Evolutionary conservation across 2,888 invertebrate species (phyloP), one percentile per base, ranked within the genome.

Genomic region (Dromius quadrimaculatus): DNA sequence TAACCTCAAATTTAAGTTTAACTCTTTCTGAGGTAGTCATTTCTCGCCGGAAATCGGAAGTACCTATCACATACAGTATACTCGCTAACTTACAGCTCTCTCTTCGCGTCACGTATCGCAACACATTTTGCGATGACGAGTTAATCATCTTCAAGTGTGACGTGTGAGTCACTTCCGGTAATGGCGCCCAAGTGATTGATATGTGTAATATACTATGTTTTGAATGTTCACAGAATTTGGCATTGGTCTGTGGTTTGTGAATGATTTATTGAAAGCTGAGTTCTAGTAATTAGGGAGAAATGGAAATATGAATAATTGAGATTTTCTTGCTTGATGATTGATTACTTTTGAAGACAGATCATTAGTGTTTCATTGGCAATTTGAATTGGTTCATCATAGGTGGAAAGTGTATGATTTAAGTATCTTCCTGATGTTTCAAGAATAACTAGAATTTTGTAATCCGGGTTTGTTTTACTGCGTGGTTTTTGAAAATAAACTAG

Each of bases 1-100:
- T 11, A 41, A 41, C 41, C 41, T 3, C 41, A 41, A 41, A 13
- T 41, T 41, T 15, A 8, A 11, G 9, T 8, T 1, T 1, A 41
- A 41, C 41, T 41, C 41, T 41, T 1, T 41, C 11, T 15, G 15
- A 13, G 4, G 41, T 41, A 13, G 41, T 15, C 41, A 41, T 6
- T 11, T 41, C 15, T 15, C 15, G 13, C 41, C 41, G 41, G 41
- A 41, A 41, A 41, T 41, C 41, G 41, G 41, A 41, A 41, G 41
- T 41, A 17, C n/a, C n/a, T n/a, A n/a, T n/a, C n/a, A n/a, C 15
- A 41, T 41, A 41, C 41, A 41, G 41, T 13, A 3, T 41, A 17
- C 15, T 13, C 41, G 41, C 41, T 13, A 41, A 41, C 13, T 41
- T 41, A n/a, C n/a, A 17, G 41, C 41, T 13, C 41, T 41, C 13